A percentile compares a stretch with the other conserved stretches of the same genome.
These are phyloP conservation scores for Sminthopsis crassicaudata DNA, from an alignment of 2,113 vertebrate species.

Conservation along the genomic window DNA sequence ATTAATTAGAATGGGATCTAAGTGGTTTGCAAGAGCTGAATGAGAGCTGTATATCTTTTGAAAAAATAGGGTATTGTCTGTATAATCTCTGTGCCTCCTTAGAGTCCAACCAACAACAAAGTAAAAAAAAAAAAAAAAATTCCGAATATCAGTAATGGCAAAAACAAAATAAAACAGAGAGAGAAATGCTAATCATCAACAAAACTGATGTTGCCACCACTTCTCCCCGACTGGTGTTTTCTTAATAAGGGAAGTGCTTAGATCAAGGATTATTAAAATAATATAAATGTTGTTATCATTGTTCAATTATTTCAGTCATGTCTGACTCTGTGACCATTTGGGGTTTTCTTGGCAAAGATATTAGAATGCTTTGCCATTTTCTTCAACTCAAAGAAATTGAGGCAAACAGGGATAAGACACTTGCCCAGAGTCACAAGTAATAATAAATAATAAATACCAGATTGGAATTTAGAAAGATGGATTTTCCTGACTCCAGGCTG, in stretches of 20 bases:
- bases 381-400: neutral
- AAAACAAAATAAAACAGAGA: neutral
- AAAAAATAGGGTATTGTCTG: neutral
- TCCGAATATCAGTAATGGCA: neutral
- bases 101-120: neutral
- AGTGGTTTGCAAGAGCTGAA: neutral
- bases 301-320: neutral
- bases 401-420: neutral
- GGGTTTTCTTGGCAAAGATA: neutral
- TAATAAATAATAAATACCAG: neutral
- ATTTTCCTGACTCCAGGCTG: neutral
- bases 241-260: neutral
- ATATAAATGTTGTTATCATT: neutral
- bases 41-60: neutral
- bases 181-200: neutral
- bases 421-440: neutral
- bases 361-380: neutral
- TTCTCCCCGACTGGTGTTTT: neutral
- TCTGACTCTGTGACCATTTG: neutral
- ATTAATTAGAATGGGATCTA: neutral
- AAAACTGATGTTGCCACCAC: neutral
- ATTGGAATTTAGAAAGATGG: neutral
- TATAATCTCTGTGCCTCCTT: neutral
- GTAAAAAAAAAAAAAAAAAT: neutral
- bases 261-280: conserved; percentile 12